A percentile compares a stretch with the other conserved stretches of the same genome.
Evolutionary conservation across 2,888 invertebrate genomes (phyloP).

Genomic region (Diaprepes abbreviatus): DNA sequence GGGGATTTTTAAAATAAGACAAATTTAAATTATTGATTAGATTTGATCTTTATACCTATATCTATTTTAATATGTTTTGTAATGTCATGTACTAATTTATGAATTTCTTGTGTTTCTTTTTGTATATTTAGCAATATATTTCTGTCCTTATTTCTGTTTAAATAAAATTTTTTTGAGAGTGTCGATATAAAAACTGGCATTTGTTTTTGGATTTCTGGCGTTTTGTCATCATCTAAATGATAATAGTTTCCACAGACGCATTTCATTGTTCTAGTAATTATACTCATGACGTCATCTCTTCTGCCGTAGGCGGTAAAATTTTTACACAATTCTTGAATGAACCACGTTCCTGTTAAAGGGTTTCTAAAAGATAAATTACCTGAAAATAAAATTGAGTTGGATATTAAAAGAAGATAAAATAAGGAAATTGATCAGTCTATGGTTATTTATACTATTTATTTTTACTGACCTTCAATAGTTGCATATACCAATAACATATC

Average conservation of each 20-base stretch:
- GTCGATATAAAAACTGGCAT: constrained; percentile 63
- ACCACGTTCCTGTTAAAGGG: constrained; percentile 60
- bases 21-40: not conserved
- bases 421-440: too few relatives aligned
- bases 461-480: constrained; percentile 58
- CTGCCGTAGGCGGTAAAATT: constrained; percentile 60
- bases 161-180: constrained; percentile 60
- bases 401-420: too few relatives aligned
- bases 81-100: not conserved
- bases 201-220: constrained; percentile 54
- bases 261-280: constrained; percentile 61
- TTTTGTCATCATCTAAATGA: not conserved
- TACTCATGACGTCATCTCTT: constrained; percentile 61
- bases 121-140: constrained; percentile 42
- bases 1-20: too few relatives aligned
- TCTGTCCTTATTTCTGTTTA: constrained; percentile 61
- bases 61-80: not conserved
- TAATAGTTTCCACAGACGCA: constrained; percentile 60
- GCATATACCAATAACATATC: constrained; percentile 58
- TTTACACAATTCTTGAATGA: constrained; percentile 64
- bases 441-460: too few relatives aligned
- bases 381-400: too few relatives aligned
- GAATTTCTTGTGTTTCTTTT: constrained; percentile 13
- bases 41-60: not conserved
- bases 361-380: constrained; percentile 58